Base-by-base conservation (phyloP, 2,113 vertebrate species). In the Ameiurus melas region DNA sequence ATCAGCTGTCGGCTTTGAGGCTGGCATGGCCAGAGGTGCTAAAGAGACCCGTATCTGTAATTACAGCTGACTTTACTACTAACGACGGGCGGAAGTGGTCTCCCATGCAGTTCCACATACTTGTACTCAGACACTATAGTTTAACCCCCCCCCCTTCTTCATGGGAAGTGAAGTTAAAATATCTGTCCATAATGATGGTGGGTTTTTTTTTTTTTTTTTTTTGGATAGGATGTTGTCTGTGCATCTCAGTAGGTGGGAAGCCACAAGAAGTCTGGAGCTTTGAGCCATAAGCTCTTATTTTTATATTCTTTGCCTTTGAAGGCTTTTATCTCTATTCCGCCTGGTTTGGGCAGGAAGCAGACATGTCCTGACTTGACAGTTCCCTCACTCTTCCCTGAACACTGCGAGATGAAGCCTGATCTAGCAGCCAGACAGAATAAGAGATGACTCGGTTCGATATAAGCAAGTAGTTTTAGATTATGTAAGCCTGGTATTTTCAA, bases 341-440 rank as follows among this genome's bases (percentile, higher is more conserved):
- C 70, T 33, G 58, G n/a, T 84, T 91, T 88, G 71, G 66, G 89
- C 88, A 91, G 93, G 93, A 94, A 92, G 87, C 60, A 47, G 87
- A 86, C 94, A 78, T 90, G 94, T 92, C 90, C 91, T 2, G 47
- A 91, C 94, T 87, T 66, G 94, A 90, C 70, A 66, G 66, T 10
- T 82, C 77, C 68, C 25, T 86, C 81, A 53, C 57, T 68, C 39
- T 43, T 84, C 27, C 62, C 66, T 70, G 79, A 88, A 73, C 36
- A 16, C 60, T 75, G 33, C 13, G 75, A 85, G 90, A 89, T 86
- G 87, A 88, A 71, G 79, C 57, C 64, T 82, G 85, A 86, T 81
- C 57, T 84, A 73, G 71, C 43, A 84, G 77, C 84, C n/a, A 87
- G 87, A 80, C 78, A 78, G 68, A 33, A 80, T 43, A 77, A 36